Evolutionary conservation across 1,140 invertebrate species (phyloP), one percentile per base, ranked within the genome.

Genomic region (Leptinotarsa undecemlineata): DNA sequence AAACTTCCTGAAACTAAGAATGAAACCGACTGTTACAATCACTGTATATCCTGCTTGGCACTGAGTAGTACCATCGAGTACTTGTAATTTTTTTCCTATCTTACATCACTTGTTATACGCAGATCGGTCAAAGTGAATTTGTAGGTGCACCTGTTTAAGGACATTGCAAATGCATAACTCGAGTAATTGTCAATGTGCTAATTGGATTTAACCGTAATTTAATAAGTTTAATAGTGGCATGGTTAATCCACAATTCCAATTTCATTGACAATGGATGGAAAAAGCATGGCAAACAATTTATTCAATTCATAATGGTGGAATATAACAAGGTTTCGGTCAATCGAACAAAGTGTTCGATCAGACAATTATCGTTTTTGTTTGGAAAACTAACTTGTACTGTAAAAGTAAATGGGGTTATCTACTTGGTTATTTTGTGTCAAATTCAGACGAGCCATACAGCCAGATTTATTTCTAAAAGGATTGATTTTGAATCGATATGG

Each of bases 61-160:
- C 51, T 57, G 51, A 3, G 17, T 57, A 57, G 13, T 15, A 57
- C 51, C n/a, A 19, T 57, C 51, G 51, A 17, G 51, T 57, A n/a
- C n/a, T 57, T 4, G 51, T 19, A 57, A 57, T 57, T 57, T 57
- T 57, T 57, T 57, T 57, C 51, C 3, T 17, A 57, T 57, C 51
- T 57, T 57, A 57, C 51, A 57, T 57, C 51, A 57, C 15, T 57
- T 57, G 8, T 17, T 57, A 57, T 57, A 19, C 51, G 51, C 51
- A 57, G n/a, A 57, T 19, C 51, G 51, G n/a, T 17, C 51, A n/a
- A 57, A 17, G 51, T 57, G 51, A n/a, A 42, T 57, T 57, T 57
- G 51, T 57, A 57, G 51, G 51, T 57, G 51, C 51, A 57, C 51
- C 51, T 57, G 51, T 57, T 14, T 57, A 57, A 57, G 51, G 51